Evolutionary conservation across 2,888 invertebrate species (phyloP).

Genomic region (Chorisops tibialis): DNA sequence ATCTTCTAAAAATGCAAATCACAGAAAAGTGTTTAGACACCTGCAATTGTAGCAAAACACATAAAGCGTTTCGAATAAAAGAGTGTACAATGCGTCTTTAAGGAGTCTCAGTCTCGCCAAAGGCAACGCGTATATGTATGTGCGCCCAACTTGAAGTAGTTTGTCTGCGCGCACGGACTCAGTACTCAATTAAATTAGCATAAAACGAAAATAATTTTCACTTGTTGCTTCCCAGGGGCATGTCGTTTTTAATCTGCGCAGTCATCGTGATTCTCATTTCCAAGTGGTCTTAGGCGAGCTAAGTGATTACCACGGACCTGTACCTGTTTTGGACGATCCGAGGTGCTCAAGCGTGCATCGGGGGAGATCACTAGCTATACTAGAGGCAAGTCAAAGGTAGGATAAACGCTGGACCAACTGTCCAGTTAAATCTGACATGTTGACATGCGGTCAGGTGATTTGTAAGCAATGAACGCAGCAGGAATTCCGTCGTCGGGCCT

Average conservation of each 20-base stretch:
- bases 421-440: conserved; percentile 28
- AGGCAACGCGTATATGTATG: neutral
- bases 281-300: conserved; percentile 7
- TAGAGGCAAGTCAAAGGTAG: no score
- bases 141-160: neutral
- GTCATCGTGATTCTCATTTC: conserved; percentile 18
- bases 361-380: no score
- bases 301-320: conserved; percentile 15
- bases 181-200: conserved; percentile 30
- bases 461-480: conserved; percentile 25
- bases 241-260: conserved; percentile 15
- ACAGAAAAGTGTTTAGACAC: conserved; percentile 20
- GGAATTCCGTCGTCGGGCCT: conserved; percentile 10
- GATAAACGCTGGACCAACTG: conserved; percentile 3
- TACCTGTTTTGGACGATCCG: conserved; percentile 3
- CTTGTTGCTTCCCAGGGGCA: conserved; percentile 21
- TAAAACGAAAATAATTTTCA: conserved; percentile 32
- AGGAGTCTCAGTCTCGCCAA: neutral
- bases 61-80: no score
- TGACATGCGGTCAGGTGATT: conserved; percentile 30
- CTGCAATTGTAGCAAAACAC: conserved; percentile 6
- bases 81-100: neutral
- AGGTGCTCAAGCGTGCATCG: no score
- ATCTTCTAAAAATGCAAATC: conserved; percentile 19
- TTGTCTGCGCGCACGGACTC: neutral